These are phyloP conservation scores for Diachasmimorpha longicaudata DNA, from an alignment of 1,140 invertebrate species.

Conservation along the genomic window DNA sequence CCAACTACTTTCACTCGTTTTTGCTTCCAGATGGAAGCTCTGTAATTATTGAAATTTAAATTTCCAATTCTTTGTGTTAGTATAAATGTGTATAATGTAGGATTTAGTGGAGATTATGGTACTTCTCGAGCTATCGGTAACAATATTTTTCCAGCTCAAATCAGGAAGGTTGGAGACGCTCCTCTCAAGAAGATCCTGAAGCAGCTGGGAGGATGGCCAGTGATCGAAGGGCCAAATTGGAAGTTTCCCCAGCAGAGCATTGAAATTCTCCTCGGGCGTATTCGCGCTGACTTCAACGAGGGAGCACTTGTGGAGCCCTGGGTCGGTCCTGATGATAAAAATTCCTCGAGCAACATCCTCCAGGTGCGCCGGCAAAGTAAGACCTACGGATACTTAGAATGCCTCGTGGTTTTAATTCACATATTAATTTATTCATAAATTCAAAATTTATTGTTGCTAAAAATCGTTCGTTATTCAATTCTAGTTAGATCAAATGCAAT, in stretches of 20 bases:
- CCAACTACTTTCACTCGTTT: not conserved
- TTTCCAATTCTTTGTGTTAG: too few species aligned
- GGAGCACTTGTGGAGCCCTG: constrained; percentile 79
- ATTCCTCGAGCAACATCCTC: constrained; percentile 83
- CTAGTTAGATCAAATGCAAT: constrained; percentile 81
- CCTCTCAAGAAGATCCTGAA: constrained; percentile 69
- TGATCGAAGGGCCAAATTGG: constrained; percentile 71
- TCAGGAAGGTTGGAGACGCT: constrained; percentile 71
- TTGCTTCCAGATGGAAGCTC: not conserved
- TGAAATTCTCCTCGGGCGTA: constrained; percentile 71
- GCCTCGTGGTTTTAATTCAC: constrained; percentile 34
- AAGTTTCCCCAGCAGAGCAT: constrained; percentile 63
- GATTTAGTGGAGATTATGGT: too few species aligned
- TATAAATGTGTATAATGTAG: too few species aligned
- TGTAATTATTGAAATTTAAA: too few species aligned
- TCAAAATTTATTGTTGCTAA: too few species aligned
- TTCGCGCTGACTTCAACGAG: constrained; percentile 76
- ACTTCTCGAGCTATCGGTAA: too few species aligned
- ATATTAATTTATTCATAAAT: too few species aligned
- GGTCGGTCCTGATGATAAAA: constrained; percentile 86
- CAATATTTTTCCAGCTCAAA: constrained; percentile 66
- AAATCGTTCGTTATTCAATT: constrained; percentile 33
- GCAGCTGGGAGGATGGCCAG: constrained; percentile 79
- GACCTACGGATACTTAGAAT: constrained; percentile 41
- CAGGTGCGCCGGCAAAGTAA: constrained; percentile 71